Percentiles rank a stretch among this genome's conserved stretches.
These are phyloP conservation scores for Rotaria sp. DNA, from an alignment of 2,888 invertebrate species.

Conservation along the genomic window DNA sequence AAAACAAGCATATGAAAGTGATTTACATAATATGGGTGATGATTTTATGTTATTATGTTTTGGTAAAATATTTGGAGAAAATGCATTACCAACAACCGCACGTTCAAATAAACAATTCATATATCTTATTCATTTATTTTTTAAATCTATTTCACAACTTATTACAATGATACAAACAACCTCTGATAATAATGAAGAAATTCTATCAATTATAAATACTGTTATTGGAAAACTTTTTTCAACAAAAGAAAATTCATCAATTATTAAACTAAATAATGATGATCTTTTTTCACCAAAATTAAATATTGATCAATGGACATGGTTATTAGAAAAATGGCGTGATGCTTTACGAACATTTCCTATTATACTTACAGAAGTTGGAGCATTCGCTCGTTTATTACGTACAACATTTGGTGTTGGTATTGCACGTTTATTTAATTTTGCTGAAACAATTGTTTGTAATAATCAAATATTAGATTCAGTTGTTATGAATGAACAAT, in stretches of 20 bases:
- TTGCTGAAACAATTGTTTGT: not conserved
- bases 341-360: not conserved
- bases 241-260: not conserved
- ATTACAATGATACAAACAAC: too few species aligned
- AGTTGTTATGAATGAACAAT: not conserved
- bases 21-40: not conserved
- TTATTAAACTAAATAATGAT: not conserved
- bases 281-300: not conserved
- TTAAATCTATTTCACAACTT: not conserved
- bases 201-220: not conserved
- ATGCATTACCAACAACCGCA: not conserved
- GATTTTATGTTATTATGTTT: slow-evolving; percentile 25
- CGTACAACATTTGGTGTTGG: slow-evolving; percentile 3
- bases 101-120: not conserved
- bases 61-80: not conserved
- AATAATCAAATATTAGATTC: not conserved
- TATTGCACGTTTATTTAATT: not conserved
- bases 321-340: not conserved
- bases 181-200: not conserved
- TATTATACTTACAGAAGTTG: not conserved
- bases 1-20: not conserved
- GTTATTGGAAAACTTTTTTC: not conserved
- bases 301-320: too few species aligned
- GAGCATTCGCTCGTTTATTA: not conserved
- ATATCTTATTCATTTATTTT: not conserved